Evolutionary conservation across 2,888 invertebrate genomes (phyloP), one percentile per base, ranked within the genome.

Genomic region (Neoascia interrupta): DNA sequence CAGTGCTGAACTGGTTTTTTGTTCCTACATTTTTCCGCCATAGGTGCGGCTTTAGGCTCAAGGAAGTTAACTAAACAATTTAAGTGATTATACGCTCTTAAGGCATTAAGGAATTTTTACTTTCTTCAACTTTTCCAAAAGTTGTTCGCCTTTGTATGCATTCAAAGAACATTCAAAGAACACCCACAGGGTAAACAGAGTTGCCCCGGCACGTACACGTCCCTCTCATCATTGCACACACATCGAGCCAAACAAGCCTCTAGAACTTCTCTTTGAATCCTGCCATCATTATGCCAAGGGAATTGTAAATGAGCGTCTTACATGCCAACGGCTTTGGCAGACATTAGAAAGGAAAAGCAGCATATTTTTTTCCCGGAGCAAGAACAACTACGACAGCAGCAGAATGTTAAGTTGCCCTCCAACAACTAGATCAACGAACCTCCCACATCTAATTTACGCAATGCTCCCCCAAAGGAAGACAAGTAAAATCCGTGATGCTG

Each of bases 251-350:
- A 69, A 45, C 63, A 58, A 75, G 69, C 51, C 75, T 45, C 11
- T 28, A 70, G 72, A 56, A 60, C 66, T 66, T 66, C 76, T 53
- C 53, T 76, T 45, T 60, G 60, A 72, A 72, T 66, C 26, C 45
- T 49, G 43, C 61, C 72, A 69, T 69, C 81, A 76, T 81, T 72
- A 81, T 81, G 81, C 72, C 56, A 76, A 81, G 69, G 72, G 81
- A 81, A 81, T 81, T 75, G 81, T 75, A 81, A 81, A 81, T 81
- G 81, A 81, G 68, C 21, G 23, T 49, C 61, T 66, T 73, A 58
- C 63, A 68, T 74, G 73, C 76, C 72, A 73, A 66, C 41, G 51
- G 53, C 68, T 69, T 36, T 13, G 11, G 36, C n/a, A 72, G 56
- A 49, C 56, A 41, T 16, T 13, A 45, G 41, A 54, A 64, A 31